phyloP scores from a whole-genome alignment of 2,797 vertebrate species.

The Rhadinocentrus ornatus region DNA sequence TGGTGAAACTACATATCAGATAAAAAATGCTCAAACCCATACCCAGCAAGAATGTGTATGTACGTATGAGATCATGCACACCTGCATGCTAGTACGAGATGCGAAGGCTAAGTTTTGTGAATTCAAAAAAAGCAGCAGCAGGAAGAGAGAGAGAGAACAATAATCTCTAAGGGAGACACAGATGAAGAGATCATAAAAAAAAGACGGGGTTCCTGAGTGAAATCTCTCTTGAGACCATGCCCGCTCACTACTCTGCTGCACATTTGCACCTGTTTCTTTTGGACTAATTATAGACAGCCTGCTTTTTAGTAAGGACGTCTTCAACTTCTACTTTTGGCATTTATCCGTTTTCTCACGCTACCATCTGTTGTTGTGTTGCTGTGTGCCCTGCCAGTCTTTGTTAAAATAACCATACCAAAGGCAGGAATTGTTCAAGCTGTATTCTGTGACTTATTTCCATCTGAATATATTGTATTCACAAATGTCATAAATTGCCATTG shows the following conservation, averaged over 20 bases:
- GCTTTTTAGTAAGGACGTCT: conserved; percentile 79
- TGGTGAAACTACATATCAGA: conserved; percentile 28
- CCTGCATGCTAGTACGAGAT: conserved; percentile 35
- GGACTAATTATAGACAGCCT: conserved; percentile 72
- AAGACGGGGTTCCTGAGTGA: conserved; percentile 59
- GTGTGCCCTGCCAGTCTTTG: conserved; percentile 26
- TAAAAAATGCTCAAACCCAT: conserved; percentile 67
- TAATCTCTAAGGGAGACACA: conserved; percentile 44
- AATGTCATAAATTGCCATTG: conserved; percentile 41
- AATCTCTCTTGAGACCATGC: conserved; percentile 66
- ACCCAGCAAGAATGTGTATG: conserved; percentile 28
- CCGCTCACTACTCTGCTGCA: conserved; percentile 39
- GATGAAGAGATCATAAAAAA: conserved; percentile 27
- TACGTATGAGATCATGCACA: conserved; percentile 32
- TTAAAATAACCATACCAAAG: conserved; percentile 45
- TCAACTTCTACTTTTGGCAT: conserved; percentile 76
- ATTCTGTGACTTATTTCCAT: conserved; percentile 39
- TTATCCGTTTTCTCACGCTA: conserved; percentile 51
- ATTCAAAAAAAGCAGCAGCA: conserved; percentile 56
- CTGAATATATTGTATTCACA: conserved; percentile 27
- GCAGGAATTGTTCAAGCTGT: conserved; percentile 18
- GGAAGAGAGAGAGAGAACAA: conserved; percentile 59
- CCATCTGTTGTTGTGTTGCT: conserved; percentile 67
- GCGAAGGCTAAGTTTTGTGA: conserved; percentile 21
- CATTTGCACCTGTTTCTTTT: conserved; percentile 73